Percentiles rank a stretch among this genome's conserved stretches.
Conservation (phyloP, 2,113 vertebrate genomes). For the Solea solea region DNA sequence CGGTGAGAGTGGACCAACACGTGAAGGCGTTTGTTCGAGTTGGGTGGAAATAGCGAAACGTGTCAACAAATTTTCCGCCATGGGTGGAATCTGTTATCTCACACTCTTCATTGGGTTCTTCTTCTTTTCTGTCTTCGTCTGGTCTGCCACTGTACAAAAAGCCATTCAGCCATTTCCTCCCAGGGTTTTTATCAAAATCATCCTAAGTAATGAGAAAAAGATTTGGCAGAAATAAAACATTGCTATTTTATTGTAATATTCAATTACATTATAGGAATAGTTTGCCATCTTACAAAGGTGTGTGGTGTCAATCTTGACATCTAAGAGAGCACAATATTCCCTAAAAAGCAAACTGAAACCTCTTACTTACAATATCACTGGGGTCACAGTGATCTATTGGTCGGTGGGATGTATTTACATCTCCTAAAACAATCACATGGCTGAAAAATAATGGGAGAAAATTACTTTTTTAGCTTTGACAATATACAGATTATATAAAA, state of each 20-base stretch:
- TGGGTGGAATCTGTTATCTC: not conserved
- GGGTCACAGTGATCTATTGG: conserved; percentile 90
- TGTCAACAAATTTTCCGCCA: conserved; percentile 84
- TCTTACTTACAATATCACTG: conserved; percentile 81
- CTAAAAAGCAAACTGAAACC: not conserved
- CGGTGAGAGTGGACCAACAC: conserved; percentile 87
- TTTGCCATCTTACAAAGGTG: not conserved
- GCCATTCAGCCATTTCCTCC: conserved; percentile 84
- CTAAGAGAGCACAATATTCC: too few species aligned
- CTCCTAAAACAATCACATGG: conserved; percentile 89
- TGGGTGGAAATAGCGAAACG: conserved; percentile 88
- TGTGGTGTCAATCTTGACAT: too few species aligned
- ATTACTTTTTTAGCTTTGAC: not conserved
- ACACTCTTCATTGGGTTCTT: conserved; percentile 18
- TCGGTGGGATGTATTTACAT: conserved; percentile 89
- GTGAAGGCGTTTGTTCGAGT: conserved; percentile 85
- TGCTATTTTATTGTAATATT: not conserved
- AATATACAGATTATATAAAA: too few species aligned
- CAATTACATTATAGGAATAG: not conserved
- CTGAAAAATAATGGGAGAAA: conserved; percentile 74
- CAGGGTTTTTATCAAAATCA: conserved; percentile 84
- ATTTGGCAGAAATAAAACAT: not conserved
- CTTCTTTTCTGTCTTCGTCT: conserved; percentile 18
- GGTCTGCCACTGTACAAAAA: conserved; percentile 59
- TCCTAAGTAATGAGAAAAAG: conserved; percentile 67